phyloP scores from a whole-genome alignment of 2,797 vertebrate species.

The Diglossa cyanea region DNA sequence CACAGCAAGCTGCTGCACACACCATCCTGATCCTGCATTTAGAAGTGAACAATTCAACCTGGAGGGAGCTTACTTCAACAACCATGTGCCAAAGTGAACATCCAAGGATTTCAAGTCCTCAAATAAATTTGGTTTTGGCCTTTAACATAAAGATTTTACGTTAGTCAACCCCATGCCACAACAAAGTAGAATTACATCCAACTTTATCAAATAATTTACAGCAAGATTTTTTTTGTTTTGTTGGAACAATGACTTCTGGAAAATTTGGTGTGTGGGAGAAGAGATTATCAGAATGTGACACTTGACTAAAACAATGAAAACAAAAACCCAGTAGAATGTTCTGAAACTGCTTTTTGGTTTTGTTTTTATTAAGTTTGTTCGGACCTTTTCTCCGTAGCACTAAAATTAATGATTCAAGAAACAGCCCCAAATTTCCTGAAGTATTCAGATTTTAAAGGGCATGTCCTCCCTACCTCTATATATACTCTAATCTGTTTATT shows the following conservation, averaged over 20 bases:
- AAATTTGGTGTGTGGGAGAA: neutral
- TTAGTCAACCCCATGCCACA: accelerated
- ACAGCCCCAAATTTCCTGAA: neutral
- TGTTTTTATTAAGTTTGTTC: neutral
- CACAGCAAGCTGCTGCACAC: slow-evolving; percentile 43
- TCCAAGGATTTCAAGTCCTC: neutral
- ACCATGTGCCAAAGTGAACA: neutral
- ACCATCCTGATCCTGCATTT: neutral
- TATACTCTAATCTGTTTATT: neutral
- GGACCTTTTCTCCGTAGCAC: neutral
- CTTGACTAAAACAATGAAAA: slow-evolving; percentile 9
- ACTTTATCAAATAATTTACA: neutral
- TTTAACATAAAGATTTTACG: neutral
- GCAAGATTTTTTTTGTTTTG: neutral
- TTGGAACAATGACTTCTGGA: neutral
- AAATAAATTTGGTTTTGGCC: neutral
- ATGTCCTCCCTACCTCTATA: neutral
- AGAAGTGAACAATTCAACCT: slow-evolving; percentile 28
- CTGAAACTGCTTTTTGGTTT: neutral
- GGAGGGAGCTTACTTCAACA: neutral
- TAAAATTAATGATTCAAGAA: neutral
- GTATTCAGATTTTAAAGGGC: neutral
- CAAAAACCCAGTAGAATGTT: neutral
- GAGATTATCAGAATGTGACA: neutral
- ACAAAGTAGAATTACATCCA: neutral